Base-by-base conservation (phyloP, 1,140 invertebrate genomes). In the Forficula auricularia region DNA sequence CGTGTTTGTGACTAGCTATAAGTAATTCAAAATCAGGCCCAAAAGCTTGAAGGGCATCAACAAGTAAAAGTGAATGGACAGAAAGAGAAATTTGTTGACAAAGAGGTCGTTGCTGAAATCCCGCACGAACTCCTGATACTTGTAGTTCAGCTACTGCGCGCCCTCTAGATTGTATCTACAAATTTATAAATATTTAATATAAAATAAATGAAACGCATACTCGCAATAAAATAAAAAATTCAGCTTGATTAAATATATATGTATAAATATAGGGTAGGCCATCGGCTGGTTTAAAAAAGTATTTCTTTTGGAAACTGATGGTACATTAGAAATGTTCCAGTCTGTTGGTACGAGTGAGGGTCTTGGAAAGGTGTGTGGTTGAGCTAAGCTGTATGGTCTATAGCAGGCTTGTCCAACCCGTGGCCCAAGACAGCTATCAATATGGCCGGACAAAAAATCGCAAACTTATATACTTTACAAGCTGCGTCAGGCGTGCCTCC, bases 11-110 rank as follows among this genome's bases (percentile, higher is more conserved):
- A 59, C 88, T 94, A 8, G 90, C 90, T 9, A 94, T 76, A 2
- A 96, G 64, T 6, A 96, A 62, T 57, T 95, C 90, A 68, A 92
- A 97, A 65, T 97, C 90, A 2, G 79, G 77, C 0, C 91, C 90
- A 63, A 88, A 92, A 7, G 83, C 88, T 60, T 97, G 91, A 48
- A 95, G 65, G 34, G 89, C 90, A 67, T 97, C 91, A 0, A 91
- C 90, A 8, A 97, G 59, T 8, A 96, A 65, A 38, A 97, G 66
- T 48, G 86, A 86, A 60, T 94, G 88, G 9, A 97, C 87, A 22
- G 83, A 86, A 31, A 96, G 70, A 1, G 77, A 76, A 8, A 89
- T 61, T 44, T 73, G 77, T 1, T 76, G 71, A 57, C 90, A 81
- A 20, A 68, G 66, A 1, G 75, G 71, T 40, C 78, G 62, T 60